Evolutionary conservation across 2,113 vertebrate genomes (phyloP), one percentile per base, ranked within the genome.

Genomic region (Poeciliopsis retropinna): DNA sequence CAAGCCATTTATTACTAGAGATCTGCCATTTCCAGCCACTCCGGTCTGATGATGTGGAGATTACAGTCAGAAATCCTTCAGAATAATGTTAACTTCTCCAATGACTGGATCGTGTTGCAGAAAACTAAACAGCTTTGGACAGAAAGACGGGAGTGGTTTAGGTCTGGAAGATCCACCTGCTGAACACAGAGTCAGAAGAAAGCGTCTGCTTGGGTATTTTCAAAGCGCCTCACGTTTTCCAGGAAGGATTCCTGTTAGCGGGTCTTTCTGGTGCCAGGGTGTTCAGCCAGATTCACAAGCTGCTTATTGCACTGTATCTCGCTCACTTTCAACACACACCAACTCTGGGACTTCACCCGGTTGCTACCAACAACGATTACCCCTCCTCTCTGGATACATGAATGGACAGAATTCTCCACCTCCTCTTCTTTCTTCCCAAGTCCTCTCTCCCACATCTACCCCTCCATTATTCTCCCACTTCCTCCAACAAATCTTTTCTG

Each of bases 311-410:
- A 83, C 73, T 86, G 83, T 82, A 57, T 25, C 27, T 77, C 80
- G 41, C 65, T 39, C 82, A 71, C 79, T 69, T 66, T 67, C 73
- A 83, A 47, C 73, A 71, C 75, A 70, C 69, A 72, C 39, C 63
- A 37, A 14, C 64, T 9, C 67, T 87, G 83, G 87, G 82, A 88
- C 85, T 83, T 80, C 81, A 85, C 85, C 86, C 66, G 64, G 91
- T 93, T 93, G 91, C 89, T 74, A 92, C 61, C 78, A 31, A 85
- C 81, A 44, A 92, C 89, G 60, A 69, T 74, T 81, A 82, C 89
- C 91, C 89, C 92, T 81, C 93, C 92, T 90, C 89, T 83, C 7
- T 39, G 84, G 80, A 91, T 85, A 85, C 91, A 81, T 93, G 86
- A 92, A 93, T 93, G 87, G 89, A 70, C 82, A 63, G 72, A 69